Percentiles rank a stretch among this genome's conserved stretches.
Evolutionary conservation across 2,888 invertebrate genomes (phyloP).

Genomic region (Ceraclea dissimilis): DNA sequence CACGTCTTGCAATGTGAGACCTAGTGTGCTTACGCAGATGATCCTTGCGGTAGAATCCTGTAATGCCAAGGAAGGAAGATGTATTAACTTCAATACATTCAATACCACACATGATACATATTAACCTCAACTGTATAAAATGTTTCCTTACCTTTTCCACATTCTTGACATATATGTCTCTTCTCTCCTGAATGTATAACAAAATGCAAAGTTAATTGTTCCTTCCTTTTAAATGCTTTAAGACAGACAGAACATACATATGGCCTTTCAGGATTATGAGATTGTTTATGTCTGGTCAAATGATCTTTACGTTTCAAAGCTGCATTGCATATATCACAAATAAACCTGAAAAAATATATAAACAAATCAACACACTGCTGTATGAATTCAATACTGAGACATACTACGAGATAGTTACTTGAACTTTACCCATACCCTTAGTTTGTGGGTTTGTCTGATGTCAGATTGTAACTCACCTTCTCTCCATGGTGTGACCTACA

Average conservation of each 20-base stretch:
- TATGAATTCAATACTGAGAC: too few relatives aligned
- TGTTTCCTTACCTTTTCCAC: conserved; percentile 68
- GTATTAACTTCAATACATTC: not conserved
- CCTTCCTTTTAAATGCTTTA: conserved; percentile 83
- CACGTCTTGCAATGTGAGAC: conserved; percentile 76
- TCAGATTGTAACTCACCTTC: too few relatives aligned
- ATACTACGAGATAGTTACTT: too few relatives aligned
- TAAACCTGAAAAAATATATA: conserved; percentile 48
- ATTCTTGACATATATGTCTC: conserved; percentile 78
- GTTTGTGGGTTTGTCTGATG: too few relatives aligned
- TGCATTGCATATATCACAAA: conserved; percentile 85
- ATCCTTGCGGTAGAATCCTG: conserved; percentile 79
- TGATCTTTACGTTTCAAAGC: conserved; percentile 83
- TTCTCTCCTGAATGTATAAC: conserved; percentile 88
- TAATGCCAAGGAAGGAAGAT: too few relatives aligned
- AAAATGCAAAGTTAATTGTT: conserved; percentile 80
- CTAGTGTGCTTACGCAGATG: conserved; percentile 79
- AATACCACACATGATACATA: too few relatives aligned
- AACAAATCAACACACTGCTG: too few relatives aligned
- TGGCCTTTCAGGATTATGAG: conserved; percentile 82
- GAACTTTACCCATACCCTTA: too few relatives aligned
- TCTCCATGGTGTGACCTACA: conserved; percentile 78
- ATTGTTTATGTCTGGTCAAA: conserved; percentile 77
- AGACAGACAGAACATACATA: conserved; percentile 82
- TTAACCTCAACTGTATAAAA: too few relatives aligned